A percentile compares a stretch with the other conserved stretches of the same genome.
These are phyloP conservation scores for Laticauda laticaudata DNA, from an alignment of 2,113 vertebrate species.

Conservation along the genomic window DNA sequence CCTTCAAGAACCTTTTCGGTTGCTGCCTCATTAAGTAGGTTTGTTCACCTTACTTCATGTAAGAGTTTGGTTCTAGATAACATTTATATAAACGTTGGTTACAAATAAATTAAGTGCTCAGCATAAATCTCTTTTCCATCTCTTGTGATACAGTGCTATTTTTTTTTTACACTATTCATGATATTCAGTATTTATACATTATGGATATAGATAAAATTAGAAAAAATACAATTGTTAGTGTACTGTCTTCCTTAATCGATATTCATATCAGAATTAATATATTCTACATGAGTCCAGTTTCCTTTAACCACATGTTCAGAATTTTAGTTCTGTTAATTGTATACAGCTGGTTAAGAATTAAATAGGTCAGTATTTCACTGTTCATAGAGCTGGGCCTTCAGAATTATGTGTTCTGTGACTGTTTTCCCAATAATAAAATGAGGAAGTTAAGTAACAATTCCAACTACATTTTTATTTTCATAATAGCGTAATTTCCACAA, in stretches of 20 bases:
- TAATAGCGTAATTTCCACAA: neutral
- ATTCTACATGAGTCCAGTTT: neutral
- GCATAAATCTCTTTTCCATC: neutral
- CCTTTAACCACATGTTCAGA: neutral
- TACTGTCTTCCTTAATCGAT: neutral
- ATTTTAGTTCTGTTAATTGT: neutral
- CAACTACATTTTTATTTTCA: neutral
- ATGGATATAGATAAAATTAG: neutral
- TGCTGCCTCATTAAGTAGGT: neutral
- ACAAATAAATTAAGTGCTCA: neutral
- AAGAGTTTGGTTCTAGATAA: neutral
- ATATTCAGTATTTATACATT: neutral
- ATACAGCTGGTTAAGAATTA: neutral
- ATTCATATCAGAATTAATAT: neutral
- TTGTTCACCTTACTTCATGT: neutral
- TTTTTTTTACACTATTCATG: neutral
- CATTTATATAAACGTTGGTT: neutral
- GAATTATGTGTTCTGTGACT: neutral
- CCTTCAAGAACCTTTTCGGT: neutral
- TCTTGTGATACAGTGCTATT: neutral
- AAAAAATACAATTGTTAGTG: neutral
- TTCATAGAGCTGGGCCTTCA: neutral
- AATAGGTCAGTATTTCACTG: neutral
- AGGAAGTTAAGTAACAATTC: neutral
- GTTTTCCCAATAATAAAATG: neutral